phyloP scores from a whole-genome alignment of 2,797 vertebrate genomes.

The Parambassis ranga region DNA sequence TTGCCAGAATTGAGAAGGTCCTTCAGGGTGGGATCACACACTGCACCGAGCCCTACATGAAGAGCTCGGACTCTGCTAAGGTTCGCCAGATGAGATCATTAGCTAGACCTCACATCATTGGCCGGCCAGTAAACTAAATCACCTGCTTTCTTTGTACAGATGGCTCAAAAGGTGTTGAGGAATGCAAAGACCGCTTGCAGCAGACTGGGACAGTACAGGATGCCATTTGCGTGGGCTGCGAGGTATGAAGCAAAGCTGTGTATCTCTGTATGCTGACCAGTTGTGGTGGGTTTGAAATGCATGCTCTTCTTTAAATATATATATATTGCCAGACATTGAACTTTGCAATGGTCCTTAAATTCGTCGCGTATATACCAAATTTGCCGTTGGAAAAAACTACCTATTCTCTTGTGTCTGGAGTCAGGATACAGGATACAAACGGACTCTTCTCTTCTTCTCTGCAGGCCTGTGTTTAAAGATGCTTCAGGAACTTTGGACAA shows the following conservation, averaged over 20 bases:
- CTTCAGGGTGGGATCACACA: constrained; percentile 95
- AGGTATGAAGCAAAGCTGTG: constrained; percentile 76
- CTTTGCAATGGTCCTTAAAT: too few species aligned
- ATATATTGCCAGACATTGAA: too few species aligned
- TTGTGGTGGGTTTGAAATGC: too few species aligned
- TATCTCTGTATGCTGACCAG: too few species aligned
- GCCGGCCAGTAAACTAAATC: background rate
- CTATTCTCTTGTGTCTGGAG: too few species aligned
- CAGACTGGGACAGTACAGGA: constrained; percentile 92
- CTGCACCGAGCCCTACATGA: constrained; percentile 96
- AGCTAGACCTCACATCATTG: background rate
- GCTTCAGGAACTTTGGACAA: constrained; percentile 92
- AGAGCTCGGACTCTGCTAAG: constrained; percentile 94
- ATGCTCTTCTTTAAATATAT: too few species aligned
- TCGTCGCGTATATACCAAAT: too few species aligned
- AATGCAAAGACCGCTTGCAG: constrained; percentile 93
- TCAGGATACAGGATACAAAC: too few species aligned
- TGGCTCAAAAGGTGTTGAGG: constrained; percentile 95
- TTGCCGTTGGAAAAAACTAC: too few species aligned
- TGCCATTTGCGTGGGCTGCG: constrained; percentile 98
- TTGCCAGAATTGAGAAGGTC: constrained; percentile 95
- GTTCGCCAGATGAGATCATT: constrained; percentile 71
- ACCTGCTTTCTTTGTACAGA: constrained; percentile 71
- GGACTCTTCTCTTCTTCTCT: background rate
- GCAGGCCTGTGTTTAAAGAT: constrained; percentile 93